phyloP scores from a whole-genome alignment of 2,113 vertebrate genomes.

The Varanus salvator region DNA sequence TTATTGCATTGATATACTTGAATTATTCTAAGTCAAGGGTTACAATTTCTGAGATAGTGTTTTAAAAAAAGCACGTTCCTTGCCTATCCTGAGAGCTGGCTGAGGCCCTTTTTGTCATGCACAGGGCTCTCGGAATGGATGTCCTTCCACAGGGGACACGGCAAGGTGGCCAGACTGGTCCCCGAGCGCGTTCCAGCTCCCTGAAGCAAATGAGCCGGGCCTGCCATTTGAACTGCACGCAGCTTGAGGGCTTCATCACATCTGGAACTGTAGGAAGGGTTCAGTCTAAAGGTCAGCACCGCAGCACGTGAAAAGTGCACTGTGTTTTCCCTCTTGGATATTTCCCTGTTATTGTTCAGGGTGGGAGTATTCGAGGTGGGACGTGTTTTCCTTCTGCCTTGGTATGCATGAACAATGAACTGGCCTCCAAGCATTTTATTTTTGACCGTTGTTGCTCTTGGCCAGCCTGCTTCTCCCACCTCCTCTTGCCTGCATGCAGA shows the following conservation, averaged over 20 bases:
- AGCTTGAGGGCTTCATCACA: neutral
- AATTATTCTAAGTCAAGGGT: neutral
- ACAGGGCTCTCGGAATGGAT: neutral
- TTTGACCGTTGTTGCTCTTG: constrained; percentile 64
- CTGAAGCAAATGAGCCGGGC: neutral
- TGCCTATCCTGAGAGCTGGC: neutral
- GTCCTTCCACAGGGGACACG: neutral
- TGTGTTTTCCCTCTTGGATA: constrained; percentile 40
- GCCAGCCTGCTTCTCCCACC: constrained; percentile 47
- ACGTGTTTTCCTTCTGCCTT: constrained; percentile 47
- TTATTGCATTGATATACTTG: neutral
- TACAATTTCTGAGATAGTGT: neutral
- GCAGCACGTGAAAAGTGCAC: constrained; percentile 7
- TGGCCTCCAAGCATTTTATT: constrained; percentile 53
- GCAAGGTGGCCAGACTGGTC: neutral
- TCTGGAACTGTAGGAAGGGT: too few relatives aligned
- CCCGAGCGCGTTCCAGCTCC: neutral
- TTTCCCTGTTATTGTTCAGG: constrained; percentile 32
- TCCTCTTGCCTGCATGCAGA: constrained; percentile 52
- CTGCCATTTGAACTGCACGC: neutral
- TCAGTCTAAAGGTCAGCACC: neutral
- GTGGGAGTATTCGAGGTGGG: constrained; percentile 22
- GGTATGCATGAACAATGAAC: constrained; percentile 54
- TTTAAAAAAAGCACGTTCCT: neutral
- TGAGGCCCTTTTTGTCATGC: neutral